Percentiles rank a stretch among this genome's conserved stretches.
phyloP scores from a whole-genome alignment of 2,888 invertebrate species.

The Silvanus unidentatus region DNA sequence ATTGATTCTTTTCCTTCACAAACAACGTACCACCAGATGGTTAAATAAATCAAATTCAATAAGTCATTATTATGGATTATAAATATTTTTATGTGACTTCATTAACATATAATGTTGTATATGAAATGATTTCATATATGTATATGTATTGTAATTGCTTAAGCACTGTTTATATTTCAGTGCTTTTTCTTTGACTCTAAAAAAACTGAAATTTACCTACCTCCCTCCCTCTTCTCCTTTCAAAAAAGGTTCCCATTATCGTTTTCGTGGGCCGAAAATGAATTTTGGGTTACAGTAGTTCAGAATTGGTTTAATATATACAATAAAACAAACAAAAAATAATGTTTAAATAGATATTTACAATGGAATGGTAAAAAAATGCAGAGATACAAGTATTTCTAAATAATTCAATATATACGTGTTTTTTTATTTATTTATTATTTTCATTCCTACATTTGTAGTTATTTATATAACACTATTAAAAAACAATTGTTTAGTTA shows the following conservation, averaged over 20 bases:
- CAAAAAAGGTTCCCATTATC: slow-evolving; percentile 35
- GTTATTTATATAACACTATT: too few species aligned
- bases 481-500: too few species aligned
- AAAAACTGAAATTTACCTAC: too few species aligned
- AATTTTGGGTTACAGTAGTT: slow-evolving; percentile 42
- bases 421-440: too few species aligned
- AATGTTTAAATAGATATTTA: slow-evolving; percentile 3
- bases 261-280: slow-evolving; percentile 45
- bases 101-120: slow-evolving; percentile 40
- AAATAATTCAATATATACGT: not conserved
- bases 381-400: not conserved
- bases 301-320: slow-evolving; percentile 38
- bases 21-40: too few species aligned
- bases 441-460: too few species aligned
- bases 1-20: too few species aligned
- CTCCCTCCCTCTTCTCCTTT: too few species aligned
- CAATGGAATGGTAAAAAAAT: slow-evolving; percentile 5
- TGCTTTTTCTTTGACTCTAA: slow-evolving; percentile 22
- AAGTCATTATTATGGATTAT: slow-evolving; percentile 40
- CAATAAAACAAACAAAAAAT: slow-evolving; percentile 5
- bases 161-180: slow-evolving; percentile 38
- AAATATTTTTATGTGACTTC: slow-evolving; percentile 40
- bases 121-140: slow-evolving; percentile 44
- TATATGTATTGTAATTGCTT: slow-evolving; percentile 44
- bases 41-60: slow-evolving; percentile 13